Base-by-base conservation (phyloP, 2,888 invertebrate species). In the Odontomyia ornata region DNA sequence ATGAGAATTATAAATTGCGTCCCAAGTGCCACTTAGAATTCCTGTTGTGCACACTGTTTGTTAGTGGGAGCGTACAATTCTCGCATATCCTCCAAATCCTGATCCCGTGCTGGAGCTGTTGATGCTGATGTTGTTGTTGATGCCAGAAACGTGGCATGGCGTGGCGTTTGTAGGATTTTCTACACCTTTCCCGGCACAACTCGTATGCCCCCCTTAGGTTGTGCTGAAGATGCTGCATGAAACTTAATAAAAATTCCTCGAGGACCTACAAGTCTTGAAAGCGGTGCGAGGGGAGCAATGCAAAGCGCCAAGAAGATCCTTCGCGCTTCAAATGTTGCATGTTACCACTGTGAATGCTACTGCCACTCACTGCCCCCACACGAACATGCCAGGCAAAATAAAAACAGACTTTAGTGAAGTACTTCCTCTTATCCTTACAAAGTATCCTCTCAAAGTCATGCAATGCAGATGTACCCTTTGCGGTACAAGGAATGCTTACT, bases 401-500 rank as follows among this genome's bases (percentile, higher is more conserved):
- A 72, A 72, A 57, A 21, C 73, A 57, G 73, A 60, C 73, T 57
- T 36, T 30, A 30, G 60, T 73, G 60, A 73, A 73, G 73, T 60
- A 60, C 57, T 60, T 43, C 60, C 73, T 73, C 73, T 73, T 73
- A 73, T 73, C 57, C 60, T 73, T 57, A 73, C 43, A 73, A 69
- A 73, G 73, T 73, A 73, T 73, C 73, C 73, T 60, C 73, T 73
- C 57, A 73, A 73, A 73, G 73, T 73, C 73, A 73, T 73, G 73
- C 73, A 73, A 73, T 73, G 73, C 73, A 73, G 73, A 73, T 69
- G 47, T 73, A 73, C 73, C 60, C 73, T 73, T 73, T 73, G 73
- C 73, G 73, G 73, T 57, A 73, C 30, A 60, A 36, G 60, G 73
- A 73, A 73, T 73, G 73, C 73, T 73, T 57, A 43, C 57, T 73